Percentiles rank a stretch among this genome's conserved stretches.
These are phyloP conservation scores for Struthio camelus DNA, from an alignment of 2,113 vertebrate genomes.

Conservation along the genomic window DNA sequence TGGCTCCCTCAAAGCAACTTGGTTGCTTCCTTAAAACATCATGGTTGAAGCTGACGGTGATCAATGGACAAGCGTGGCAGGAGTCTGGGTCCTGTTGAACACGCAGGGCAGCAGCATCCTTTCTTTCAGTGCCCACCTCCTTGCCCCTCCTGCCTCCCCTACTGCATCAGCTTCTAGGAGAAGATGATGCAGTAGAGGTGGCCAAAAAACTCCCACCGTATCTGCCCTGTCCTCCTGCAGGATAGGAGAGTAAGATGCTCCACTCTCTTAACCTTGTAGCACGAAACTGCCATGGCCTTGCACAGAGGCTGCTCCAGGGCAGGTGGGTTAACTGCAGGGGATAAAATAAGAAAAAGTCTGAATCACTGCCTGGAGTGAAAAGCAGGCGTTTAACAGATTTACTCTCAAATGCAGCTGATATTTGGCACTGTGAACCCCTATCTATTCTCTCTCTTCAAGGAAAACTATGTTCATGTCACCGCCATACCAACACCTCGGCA, in stretches of 20 bases:
- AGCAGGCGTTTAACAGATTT: not conserved
- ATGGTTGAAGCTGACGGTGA: no score
- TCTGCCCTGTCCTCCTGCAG: not conserved
- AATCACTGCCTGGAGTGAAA: not conserved
- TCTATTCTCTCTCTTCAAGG: not conserved
- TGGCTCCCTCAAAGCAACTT: no score
- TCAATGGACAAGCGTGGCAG: no score
- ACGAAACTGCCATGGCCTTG: not conserved
- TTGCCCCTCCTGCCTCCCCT: not conserved
- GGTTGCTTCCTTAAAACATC: no score
- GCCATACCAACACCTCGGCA: not conserved
- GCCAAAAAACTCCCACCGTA: not conserved
- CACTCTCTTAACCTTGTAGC: accelerated
- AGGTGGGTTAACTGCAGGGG: accelerated
- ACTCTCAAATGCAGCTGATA: not conserved
- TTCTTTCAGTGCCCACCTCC: accelerated
- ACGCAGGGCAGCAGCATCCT: accelerated
- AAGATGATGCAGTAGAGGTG: not conserved
- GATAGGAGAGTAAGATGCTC: not conserved
- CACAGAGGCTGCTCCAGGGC: not conserved
- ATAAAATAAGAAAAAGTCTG: not conserved
- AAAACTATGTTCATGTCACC: not conserved
- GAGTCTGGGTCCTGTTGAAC: no score
- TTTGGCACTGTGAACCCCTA: not conserved
- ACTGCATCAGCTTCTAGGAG: no score